phyloP scores from a whole-genome alignment of 30 jellyfish, hydroid and myxozoan species.

The Aurelia aurita complex sp. Pacific region DNA sequence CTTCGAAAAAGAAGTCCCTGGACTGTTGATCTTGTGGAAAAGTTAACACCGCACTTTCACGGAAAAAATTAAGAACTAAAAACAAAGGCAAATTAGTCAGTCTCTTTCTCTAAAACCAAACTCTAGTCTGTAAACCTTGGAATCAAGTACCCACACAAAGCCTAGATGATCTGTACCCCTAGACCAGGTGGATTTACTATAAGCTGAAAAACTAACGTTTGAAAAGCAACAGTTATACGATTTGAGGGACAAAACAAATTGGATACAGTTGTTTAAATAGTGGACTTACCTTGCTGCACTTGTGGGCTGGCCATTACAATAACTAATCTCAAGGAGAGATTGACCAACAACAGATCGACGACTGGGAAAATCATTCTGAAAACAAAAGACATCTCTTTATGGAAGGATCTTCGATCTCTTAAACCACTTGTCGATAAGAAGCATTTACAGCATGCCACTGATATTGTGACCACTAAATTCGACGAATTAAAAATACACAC shows the following conservation, averaged over 20 bases:
- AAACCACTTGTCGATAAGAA: constrained; percentile 36
- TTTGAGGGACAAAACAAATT: neutral
- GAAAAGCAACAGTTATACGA: no score
- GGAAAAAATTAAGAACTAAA: no score
- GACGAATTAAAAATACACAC: neutral
- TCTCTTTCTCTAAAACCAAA: no score
- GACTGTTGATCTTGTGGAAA: no score
- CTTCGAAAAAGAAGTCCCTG: no score
- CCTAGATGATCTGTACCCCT: no score
- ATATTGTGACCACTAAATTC: constrained; percentile 13
- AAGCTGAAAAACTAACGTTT: no score
- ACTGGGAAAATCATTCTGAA: constrained; percentile 66
- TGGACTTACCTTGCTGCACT: constrained; percentile 66
- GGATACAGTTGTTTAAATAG: neutral
- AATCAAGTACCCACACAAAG: no score
- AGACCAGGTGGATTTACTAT: no score
- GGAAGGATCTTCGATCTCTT: constrained; percentile 16
- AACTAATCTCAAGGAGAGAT: constrained; percentile 69
- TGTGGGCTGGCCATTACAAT: constrained; percentile 69
- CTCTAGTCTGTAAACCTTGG: no score
- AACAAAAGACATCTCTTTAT: constrained; percentile 39
- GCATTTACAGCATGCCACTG: constrained; percentile 46
- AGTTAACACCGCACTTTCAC: no score
- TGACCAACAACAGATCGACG: constrained; percentile 60
- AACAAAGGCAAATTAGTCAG: no score